Conservation (phyloP, 2,888 invertebrate genomes). For the Cosmia pyralina region DNA sequence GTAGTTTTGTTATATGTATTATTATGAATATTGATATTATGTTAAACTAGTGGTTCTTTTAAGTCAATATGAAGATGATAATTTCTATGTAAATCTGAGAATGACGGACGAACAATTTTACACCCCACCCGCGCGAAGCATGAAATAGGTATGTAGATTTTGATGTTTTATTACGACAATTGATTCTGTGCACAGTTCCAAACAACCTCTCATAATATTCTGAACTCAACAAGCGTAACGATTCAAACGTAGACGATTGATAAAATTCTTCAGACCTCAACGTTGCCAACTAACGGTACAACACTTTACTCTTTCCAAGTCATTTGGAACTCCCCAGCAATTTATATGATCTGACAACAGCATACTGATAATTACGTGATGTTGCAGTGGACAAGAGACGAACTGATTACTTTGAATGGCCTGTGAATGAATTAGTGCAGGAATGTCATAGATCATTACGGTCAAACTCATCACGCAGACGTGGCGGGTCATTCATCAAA, state of each 20-base stretch:
- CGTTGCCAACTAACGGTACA: conserved; percentile 53
- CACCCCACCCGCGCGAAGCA: conserved; percentile 29
- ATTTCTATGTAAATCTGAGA: conserved; percentile 49
- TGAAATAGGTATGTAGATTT: conserved; percentile 51
- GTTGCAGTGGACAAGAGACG: conserved; percentile 24
- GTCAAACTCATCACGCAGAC: conserved; percentile 17
- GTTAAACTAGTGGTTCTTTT: conserved; percentile 48
- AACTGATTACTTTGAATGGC: conserved; percentile 46
- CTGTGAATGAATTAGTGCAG: conserved; percentile 53
- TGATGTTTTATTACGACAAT: conserved; percentile 47
- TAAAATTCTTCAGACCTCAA: conserved; percentile 48
- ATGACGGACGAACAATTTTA: conserved; percentile 17
- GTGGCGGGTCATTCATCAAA: conserved; percentile 44
- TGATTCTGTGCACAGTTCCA: conserved; percentile 44
- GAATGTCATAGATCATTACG: conserved; percentile 47
- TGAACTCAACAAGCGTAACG: conserved; percentile 45
- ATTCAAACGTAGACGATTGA: conserved; percentile 45
- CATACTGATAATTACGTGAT: conserved; percentile 32
- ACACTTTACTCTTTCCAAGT: conserved; percentile 33
- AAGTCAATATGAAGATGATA: conserved; percentile 54
- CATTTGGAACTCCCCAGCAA: conserved; percentile 43
- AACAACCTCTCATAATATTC: conserved; percentile 47
- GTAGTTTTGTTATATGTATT: conserved; percentile 59
- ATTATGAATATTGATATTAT: conserved; percentile 54
- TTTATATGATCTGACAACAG: conserved; percentile 49